Evolutionary conservation across 2,113 vertebrate genomes (phyloP).

Genomic region (Cariama cristata): DNA sequence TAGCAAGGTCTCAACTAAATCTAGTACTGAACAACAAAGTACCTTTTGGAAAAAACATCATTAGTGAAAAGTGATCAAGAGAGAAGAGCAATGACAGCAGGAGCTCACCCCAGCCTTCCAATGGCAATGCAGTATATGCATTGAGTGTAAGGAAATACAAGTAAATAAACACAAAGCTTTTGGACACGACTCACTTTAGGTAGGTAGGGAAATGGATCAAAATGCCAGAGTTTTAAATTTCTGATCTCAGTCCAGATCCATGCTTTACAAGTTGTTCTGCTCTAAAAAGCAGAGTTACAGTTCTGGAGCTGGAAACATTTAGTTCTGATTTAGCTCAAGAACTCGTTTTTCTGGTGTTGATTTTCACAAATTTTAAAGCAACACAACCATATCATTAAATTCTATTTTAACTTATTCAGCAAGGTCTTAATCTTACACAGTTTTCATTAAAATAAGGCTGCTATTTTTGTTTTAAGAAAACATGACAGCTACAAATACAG

Average conservation of each 20-base stretch:
- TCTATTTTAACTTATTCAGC: not conserved
- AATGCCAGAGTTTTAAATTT: not conserved
- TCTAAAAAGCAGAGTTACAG: not conserved
- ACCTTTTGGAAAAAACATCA: not conserved
- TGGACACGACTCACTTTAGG: not conserved
- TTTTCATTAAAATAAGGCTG: not conserved
- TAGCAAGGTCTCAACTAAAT: not conserved
- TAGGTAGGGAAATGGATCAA: not conserved
- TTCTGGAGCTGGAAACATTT: not conserved
- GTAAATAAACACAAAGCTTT: not conserved
- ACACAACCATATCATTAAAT: not conserved
- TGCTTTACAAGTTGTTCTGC: not conserved
- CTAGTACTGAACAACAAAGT: not conserved
- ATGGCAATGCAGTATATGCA: not conserved
- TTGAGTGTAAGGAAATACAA: not conserved
- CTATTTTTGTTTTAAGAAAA: not conserved
- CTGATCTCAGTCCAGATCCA: not conserved
- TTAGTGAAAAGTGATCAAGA: not conserved
- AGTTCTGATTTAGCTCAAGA: not conserved
- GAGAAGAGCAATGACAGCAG: not conserved
- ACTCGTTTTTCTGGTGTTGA: not conserved
- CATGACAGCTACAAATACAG: not conserved
- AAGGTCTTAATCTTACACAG: not conserved
- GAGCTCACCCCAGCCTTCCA: not conserved
- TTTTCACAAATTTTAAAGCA: not conserved